Evolutionary conservation across 2,888 invertebrate species (phyloP), one percentile per base, ranked within the genome.

Genomic region (Sialis fuliginosa): DNA sequence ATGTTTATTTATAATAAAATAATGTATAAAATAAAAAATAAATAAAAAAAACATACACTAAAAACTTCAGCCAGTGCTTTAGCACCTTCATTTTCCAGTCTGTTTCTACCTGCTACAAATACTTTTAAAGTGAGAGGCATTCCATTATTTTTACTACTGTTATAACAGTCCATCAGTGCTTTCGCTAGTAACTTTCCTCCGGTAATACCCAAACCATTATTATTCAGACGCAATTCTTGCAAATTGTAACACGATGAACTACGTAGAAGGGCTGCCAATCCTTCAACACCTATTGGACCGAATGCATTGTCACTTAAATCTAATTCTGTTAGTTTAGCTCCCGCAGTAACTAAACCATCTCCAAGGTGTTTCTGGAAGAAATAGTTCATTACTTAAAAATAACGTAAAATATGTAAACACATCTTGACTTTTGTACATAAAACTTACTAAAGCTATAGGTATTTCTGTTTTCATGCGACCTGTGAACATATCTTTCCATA

Each of bases 291-390:
- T 54, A 92, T 87, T 0, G 96, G 95, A 0, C 96, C 97, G 55
- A 97, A 84, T 0, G 97, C 97, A 65, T 97, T 96, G 65, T 98
- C 96, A 62, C 95, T 95, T 6, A 98, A 72, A 60, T 98, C 93
- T 7, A 98, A 64, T 47, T 88, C 85, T 0, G 79, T 77, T 1
- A 98, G 72, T 2, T 77, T 71, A 0, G 89, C 88, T 0, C 80
- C 79, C 0, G 93, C 88, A 5, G 67, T 59, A 48, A 87, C 85
- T 56, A 98, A 74, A 0, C 90, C 92, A 42, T 72, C 73, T 0
- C 92, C 87, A 0, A 96, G 70, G 48, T 72, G 72, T 60, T 76
- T 70, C 77, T 77, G 55, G 40, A 46, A 39, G 12, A 48, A 32
- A 7, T 35, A 22, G 7, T 33, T n/a, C n/a, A 30, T 13, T 39